Evolutionary conservation across 2,113 vertebrate species (phyloP).

Genomic region (Eonycteris spelaea): DNA sequence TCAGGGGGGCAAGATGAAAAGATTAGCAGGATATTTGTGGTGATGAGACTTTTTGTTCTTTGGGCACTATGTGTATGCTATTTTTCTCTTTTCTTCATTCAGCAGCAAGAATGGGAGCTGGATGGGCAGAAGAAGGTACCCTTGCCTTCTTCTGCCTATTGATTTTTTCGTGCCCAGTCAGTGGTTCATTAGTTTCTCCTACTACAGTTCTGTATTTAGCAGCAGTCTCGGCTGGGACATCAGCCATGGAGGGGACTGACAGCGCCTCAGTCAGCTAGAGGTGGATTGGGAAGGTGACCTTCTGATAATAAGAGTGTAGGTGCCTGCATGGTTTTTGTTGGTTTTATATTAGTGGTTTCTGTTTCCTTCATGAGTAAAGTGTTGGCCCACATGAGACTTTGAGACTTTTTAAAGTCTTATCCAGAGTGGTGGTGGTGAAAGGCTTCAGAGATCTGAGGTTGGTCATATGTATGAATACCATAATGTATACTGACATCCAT

Average conservation of each 20-base stretch:
- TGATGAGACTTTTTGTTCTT: constrained; percentile 56
- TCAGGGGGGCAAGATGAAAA: constrained; percentile 1
- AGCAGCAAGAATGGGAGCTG: constrained; percentile 51
- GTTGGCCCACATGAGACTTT: not conserved
- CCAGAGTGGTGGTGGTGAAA: not conserved
- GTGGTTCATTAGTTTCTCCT: constrained; percentile 72
- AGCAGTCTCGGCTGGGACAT: constrained; percentile 44
- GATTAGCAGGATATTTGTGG: constrained; percentile 21
- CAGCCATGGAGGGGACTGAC: not conserved
- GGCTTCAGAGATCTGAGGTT: not conserved
- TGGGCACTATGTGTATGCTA: constrained; percentile 50
- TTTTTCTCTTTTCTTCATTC: constrained; percentile 66
- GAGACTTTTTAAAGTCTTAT: not conserved
- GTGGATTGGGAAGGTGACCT: constrained; percentile 22
- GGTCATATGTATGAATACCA: not conserved
- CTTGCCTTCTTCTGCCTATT: constrained; percentile 66
- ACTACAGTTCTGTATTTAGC: constrained; percentile 64
- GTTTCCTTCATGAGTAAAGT: not conserved
- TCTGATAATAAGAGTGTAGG: not conserved
- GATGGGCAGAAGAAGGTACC: constrained; percentile 54
- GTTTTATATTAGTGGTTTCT: not conserved
- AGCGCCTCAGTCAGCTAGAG: not conserved
- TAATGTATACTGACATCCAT: not conserved
- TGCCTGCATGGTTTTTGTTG: not conserved
- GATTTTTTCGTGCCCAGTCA: constrained; percentile 70